Conservation (phyloP, 2,113 vertebrate species). For the Gymnocephalus cernua region DNA sequence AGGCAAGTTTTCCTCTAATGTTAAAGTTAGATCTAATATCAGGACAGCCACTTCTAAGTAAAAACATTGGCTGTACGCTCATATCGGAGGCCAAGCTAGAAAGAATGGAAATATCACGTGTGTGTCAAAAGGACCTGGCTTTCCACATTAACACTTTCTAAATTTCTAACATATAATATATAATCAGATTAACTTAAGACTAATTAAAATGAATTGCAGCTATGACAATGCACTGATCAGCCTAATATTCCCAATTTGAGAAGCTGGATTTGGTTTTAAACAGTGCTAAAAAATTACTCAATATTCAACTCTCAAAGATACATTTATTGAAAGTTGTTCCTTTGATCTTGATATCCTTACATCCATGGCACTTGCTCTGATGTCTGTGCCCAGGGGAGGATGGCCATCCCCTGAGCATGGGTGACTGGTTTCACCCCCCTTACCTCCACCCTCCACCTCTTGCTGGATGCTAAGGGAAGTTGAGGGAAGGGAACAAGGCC, state of each 20-base stretch:
- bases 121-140: background rate
- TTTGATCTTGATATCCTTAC: conserved; percentile 58
- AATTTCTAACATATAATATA: background rate
- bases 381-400: conserved; percentile 54
- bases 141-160: background rate
- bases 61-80: background rate
- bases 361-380: conserved; percentile 55
- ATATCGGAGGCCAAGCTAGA: background rate
- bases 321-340: conserved; percentile 57
- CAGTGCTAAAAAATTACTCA: background rate
- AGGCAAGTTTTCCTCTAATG: conserved; percentile 14
- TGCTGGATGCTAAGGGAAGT: conserved; percentile 49
- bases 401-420: conserved; percentile 55
- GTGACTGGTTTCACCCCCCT: conserved; percentile 46
- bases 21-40: conserved; percentile 3
- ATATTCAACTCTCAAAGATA: conserved; percentile 23
- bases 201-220: background rate
- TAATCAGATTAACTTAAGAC: background rate
- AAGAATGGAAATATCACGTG: background rate
- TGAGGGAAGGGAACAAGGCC: conserved; percentile 83
- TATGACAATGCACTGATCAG: background rate
- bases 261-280: background rate
- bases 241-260: background rate
- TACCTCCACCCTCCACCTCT: conserved; percentile 31
- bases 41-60: background rate